phyloP scores from a whole-genome alignment of 2,797 vertebrate species.

The Orestias chungarensis region DNA sequence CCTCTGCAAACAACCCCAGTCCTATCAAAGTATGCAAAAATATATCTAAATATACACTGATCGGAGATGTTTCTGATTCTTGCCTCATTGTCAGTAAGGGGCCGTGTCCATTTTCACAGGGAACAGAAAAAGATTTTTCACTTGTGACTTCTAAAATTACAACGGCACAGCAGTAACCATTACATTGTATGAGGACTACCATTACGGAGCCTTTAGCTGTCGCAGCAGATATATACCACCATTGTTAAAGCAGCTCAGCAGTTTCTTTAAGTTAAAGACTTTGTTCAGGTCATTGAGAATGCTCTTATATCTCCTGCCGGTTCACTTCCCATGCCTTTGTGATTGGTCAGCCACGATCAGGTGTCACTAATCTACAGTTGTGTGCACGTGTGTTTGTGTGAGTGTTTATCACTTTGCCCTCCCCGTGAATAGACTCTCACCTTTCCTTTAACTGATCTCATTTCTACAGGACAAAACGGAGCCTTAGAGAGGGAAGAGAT shows the following conservation, averaged over 20 bases:
- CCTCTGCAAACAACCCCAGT: slow-evolving; percentile 10
- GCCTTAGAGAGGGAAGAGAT: slow-evolving; percentile 62
- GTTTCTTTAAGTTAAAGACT: slow-evolving; percentile 38
- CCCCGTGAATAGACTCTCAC: slow-evolving; percentile 76
- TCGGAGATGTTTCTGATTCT: slow-evolving; percentile 3
- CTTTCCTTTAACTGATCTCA: slow-evolving; percentile 80
- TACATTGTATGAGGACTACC: slow-evolving; percentile 9
- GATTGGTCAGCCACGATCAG: slow-evolving; percentile 56
- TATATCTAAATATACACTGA: slow-evolving; percentile 10
- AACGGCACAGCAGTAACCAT: slow-evolving; percentile 12
- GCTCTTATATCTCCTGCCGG: slow-evolving; percentile 40
- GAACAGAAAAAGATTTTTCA: slow-evolving; percentile 17
- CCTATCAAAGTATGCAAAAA: slow-evolving; percentile 44
- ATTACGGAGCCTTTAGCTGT: slow-evolving; percentile 31
- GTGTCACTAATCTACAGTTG: slow-evolving; percentile 59
- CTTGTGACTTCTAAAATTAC: slow-evolving; percentile 18
- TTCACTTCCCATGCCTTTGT: slow-evolving; percentile 48
- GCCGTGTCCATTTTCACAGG: background rate
- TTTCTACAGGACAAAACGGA: slow-evolving; percentile 77
- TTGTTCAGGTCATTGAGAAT: slow-evolving; percentile 37
- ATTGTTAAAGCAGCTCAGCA: slow-evolving; percentile 46
- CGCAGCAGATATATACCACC: slow-evolving; percentile 31
- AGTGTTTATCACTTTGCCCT: slow-evolving; percentile 78
- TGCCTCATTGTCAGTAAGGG: background rate
- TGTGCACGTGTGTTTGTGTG: slow-evolving; percentile 40